These are phyloP conservation scores for Seladonia tumulorum DNA, from an alignment of 2,888 invertebrate species.

Conservation along the genomic window DNA sequence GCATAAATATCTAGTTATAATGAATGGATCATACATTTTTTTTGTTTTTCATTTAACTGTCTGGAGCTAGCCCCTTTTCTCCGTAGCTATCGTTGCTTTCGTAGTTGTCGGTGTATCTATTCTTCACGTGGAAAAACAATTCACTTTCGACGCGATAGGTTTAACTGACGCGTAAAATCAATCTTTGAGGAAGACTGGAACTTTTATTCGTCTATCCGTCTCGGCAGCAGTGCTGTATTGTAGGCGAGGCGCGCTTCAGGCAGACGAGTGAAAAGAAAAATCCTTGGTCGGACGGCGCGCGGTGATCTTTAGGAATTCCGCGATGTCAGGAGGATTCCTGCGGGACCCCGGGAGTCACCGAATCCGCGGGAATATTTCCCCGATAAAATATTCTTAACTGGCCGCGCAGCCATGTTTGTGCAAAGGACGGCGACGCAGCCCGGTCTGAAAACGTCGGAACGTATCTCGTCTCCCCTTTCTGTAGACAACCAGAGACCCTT, in stretches of 20 bases:
- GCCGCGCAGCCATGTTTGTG: constrained; percentile 63
- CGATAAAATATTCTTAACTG: constrained; percentile 75
- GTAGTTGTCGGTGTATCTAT: neutral
- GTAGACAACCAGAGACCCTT: constrained; percentile 41
- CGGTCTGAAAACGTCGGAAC: constrained; percentile 39
- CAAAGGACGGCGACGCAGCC: constrained; percentile 61
- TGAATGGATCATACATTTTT: neutral
- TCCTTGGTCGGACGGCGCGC: constrained; percentile 46
- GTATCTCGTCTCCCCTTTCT: constrained; percentile 48
- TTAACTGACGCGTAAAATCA: constrained; percentile 46
- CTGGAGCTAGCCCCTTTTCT: neutral
- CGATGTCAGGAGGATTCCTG: constrained; percentile 73
- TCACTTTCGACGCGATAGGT: neutral
- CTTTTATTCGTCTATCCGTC: constrained; percentile 59
- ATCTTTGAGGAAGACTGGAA: constrained; percentile 43
- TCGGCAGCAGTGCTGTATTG: constrained; percentile 43
- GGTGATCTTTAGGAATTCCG: constrained; percentile 69
- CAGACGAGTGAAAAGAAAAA: constrained; percentile 49
- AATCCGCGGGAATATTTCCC: constrained; percentile 69
- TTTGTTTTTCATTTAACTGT: neutral
- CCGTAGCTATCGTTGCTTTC: neutral
- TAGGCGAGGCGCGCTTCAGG: constrained; percentile 12
- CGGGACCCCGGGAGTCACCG: constrained; percentile 57
- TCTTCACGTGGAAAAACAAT: neutral
- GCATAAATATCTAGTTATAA: too few species aligned